These are phyloP conservation scores for Meloidogyne hapla DNA, from an alignment of 1,140 invertebrate genomes.

Conservation along the genomic window DNA sequence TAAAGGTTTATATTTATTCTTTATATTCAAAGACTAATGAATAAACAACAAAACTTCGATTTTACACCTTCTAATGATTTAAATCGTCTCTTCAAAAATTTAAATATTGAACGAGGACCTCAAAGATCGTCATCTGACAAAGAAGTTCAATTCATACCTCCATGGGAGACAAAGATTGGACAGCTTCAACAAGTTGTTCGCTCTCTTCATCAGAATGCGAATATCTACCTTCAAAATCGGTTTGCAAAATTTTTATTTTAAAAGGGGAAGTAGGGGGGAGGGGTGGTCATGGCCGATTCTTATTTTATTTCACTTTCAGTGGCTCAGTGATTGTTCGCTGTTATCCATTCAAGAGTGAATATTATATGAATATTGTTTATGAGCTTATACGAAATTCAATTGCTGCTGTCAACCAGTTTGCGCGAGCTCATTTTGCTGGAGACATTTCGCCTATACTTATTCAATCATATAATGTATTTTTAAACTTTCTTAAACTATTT, in stretches of 20 bases:
- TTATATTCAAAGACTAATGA: neutral
- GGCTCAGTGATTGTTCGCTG: conserved; percentile 28
- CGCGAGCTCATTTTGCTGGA: neutral
- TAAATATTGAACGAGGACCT: neutral
- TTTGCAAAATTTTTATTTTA: neutral
- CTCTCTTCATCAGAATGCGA: neutral
- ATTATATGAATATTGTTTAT: conserved; percentile 25
- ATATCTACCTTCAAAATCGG: conserved; percentile 20
- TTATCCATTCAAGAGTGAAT: conserved; percentile 19
- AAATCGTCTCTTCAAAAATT: neutral
- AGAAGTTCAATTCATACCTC: conserved; percentile 18
- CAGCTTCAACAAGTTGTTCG: conserved; percentile 27
- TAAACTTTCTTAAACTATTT: neutral
- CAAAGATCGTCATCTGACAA: neutral
- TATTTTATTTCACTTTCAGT: too few species aligned
- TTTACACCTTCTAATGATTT: neutral
- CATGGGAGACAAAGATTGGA: conserved; percentile 25
- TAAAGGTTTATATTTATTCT: neutral
- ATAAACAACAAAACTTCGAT: neutral
- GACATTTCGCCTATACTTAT: conserved; percentile 26
- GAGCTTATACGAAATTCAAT: conserved; percentile 17
- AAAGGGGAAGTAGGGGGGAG: too few species aligned
- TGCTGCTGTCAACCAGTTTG: conserved; percentile 8
- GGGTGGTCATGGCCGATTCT: too few species aligned
- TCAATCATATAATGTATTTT: conserved; percentile 14